Evolutionary conservation across 2,113 vertebrate species (phyloP).

Genomic region (Gavialis gangeticus): DNA sequence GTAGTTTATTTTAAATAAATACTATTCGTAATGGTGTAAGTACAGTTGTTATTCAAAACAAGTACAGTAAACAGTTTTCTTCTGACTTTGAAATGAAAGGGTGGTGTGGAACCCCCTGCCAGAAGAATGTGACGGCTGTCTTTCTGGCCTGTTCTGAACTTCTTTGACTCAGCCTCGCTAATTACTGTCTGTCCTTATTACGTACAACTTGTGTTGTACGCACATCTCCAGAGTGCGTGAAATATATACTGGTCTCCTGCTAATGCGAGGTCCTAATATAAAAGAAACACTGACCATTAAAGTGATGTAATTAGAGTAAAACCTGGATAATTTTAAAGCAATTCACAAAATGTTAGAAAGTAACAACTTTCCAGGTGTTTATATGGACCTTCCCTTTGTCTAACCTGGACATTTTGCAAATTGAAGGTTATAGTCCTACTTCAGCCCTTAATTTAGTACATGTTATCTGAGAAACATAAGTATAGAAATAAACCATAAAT

Average conservation of each 20-base stretch:
- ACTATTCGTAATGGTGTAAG: not conserved
- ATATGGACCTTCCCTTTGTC: not conserved
- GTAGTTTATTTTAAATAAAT: not conserved
- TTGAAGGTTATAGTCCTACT: not conserved
- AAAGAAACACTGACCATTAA: not conserved
- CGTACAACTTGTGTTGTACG: not conserved
- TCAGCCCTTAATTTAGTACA: not conserved
- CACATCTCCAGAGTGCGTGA: not conserved
- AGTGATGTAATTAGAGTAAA: not conserved
- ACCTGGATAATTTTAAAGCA: not conserved
- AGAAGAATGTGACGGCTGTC: not conserved
- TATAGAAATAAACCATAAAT: not conserved
- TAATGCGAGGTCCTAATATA: not conserved
- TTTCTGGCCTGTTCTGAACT: slow-evolving; percentile 28
- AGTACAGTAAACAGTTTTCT: not conserved
- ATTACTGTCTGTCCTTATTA: slow-evolving; percentile 17
- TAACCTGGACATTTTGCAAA: not conserved
- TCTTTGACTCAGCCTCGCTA: not conserved
- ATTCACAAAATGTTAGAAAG: not conserved
- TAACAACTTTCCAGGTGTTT: not conserved
- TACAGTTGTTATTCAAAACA: not conserved
- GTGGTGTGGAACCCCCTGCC: not conserved
- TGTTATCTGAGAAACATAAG: not conserved
- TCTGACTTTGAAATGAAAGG: not conserved
- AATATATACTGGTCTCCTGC: not conserved